Base-by-base conservation (phyloP, 2,113 vertebrate species). In the Myocastor coypus region DNA sequence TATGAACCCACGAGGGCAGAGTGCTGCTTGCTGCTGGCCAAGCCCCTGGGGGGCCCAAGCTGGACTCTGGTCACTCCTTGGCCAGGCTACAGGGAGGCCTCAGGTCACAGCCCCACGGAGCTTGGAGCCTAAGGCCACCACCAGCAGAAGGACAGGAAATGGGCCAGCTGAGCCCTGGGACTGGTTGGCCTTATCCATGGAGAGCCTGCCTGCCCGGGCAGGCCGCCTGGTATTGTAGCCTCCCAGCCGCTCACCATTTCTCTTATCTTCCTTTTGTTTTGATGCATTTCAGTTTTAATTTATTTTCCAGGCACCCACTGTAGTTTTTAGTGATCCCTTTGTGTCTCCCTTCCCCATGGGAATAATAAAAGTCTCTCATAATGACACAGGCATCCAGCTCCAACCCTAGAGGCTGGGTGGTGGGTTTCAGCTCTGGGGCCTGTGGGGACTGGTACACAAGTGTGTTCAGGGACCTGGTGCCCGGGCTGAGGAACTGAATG, bases 301-400 rank as follows among this genome's bases (percentile, higher is more conserved):
- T 98, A 98, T 98, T 98, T 97, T 97, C 94, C 94, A 96, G 96
- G 94, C 69, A n/a, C 95, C 92, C 12, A 3, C 92, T 95, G 52
- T 98, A 98, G 97, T 94, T 97, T 89, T 89, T 97, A 97, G 97
- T 96, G 97, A 95, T 75, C 66, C 69, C 86, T 59, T 83, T 90
- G 96, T 97, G 92, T 94, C 88, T 96, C 95, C 96, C 94, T 97
- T 98, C 97, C 97, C 97, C 95, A 92, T 96, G 95, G 97, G 96
- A 97, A 97, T 81, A 97, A 97, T 98, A 98, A 97, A 97, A 95
- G 80, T 94, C 89, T 97, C 96, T 97, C 95, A 95, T 93, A 90
- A 96, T 63, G 55, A 85, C 64, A 19, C 0, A 61, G 87, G 40
- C 88, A 94, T 95, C 69, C 52, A 90, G 84, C 92, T 90, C 95